These are phyloP conservation scores for Enteromius mattozi DNA, from an alignment of 2,797 vertebrate genomes.

Conservation along the genomic window DNA sequence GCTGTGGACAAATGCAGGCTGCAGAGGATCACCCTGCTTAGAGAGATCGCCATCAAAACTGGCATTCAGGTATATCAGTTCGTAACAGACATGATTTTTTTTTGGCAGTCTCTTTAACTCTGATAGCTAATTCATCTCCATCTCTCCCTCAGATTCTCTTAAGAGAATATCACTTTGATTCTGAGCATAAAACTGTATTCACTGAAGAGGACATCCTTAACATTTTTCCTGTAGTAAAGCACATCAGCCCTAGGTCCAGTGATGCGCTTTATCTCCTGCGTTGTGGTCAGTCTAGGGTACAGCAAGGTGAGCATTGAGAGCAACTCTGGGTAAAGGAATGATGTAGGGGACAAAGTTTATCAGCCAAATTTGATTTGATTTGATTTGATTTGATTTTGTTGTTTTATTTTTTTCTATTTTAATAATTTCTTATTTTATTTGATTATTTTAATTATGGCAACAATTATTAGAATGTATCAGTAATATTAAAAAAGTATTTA, in stretches of 20 bases:
- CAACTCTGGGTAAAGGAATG: background rate
- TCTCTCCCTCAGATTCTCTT: conserved; percentile 82
- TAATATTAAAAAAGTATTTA: background rate
- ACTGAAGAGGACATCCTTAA: conserved; percentile 93
- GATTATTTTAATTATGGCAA: background rate
- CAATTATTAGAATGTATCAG: background rate
- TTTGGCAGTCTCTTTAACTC: background rate
- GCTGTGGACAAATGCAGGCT: conserved; percentile 83
- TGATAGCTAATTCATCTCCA: background rate
- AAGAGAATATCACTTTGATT: conserved; percentile 92
- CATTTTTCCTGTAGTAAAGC: conserved; percentile 95
- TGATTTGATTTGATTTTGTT: background rate
- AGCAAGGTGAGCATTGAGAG: conserved; percentile 82
- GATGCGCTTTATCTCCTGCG: conserved; percentile 90
- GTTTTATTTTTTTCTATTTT: background rate
- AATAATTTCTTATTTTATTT: background rate
- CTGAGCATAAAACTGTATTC: conserved; percentile 86
- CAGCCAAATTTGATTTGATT: background rate
- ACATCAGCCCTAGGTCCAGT: conserved; percentile 86
- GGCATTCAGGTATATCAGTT: conserved; percentile 88
- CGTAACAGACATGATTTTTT: background rate
- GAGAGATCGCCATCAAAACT: conserved; percentile 91
- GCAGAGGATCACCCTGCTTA: conserved; percentile 91
- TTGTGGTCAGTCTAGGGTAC: conserved; percentile 88
- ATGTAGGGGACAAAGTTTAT: background rate